phyloP scores from a whole-genome alignment of 2,888 invertebrate species.

The Zonitis immaculata region DNA sequence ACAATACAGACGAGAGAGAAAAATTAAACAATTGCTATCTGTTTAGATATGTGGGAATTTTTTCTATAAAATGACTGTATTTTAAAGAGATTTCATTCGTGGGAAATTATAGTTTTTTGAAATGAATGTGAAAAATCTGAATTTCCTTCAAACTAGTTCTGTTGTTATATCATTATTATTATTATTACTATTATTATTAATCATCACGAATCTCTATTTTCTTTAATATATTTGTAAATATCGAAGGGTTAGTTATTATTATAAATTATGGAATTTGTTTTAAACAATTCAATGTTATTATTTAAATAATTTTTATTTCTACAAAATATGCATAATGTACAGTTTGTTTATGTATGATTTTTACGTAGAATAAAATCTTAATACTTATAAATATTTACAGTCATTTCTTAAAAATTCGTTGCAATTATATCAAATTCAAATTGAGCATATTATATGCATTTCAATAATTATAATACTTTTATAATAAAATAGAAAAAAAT shows the following conservation, averaged over 20 bases:
- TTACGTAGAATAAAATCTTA: conserved; percentile 25
- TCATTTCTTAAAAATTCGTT: conserved; percentile 22
- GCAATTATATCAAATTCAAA: neutral
- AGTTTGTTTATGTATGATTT: conserved; percentile 28
- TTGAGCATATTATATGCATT: neutral
- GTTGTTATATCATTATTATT: conserved; percentile 16
- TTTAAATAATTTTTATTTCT: conserved; percentile 32
- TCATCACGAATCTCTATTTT: neutral
- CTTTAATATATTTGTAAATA: neutral
- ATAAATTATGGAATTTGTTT: conserved; percentile 1
- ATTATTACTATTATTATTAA: conserved; percentile 11
- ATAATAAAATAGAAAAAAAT: too few relatives aligned
- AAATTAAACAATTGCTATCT: conserved; percentile 45
- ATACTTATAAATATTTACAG: conserved; percentile 18
- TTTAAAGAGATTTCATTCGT: conserved; percentile 26
- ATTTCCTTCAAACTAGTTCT: conserved; percentile 6
- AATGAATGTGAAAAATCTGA: conserved; percentile 16
- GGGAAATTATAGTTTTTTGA: neutral
- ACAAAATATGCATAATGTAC: conserved; percentile 35
- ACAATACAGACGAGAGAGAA: conserved; percentile 8
- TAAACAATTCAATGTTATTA: conserved; percentile 14
- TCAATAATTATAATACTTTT: neutral
- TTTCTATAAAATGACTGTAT: conserved; percentile 33
- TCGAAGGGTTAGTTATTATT: too few relatives aligned
- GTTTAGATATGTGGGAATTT: conserved; percentile 34